Percentiles rank a stretch among this genome's conserved stretches.
Conservation (phyloP, 2,797 vertebrate species). For the Salarias fasciatus region DNA sequence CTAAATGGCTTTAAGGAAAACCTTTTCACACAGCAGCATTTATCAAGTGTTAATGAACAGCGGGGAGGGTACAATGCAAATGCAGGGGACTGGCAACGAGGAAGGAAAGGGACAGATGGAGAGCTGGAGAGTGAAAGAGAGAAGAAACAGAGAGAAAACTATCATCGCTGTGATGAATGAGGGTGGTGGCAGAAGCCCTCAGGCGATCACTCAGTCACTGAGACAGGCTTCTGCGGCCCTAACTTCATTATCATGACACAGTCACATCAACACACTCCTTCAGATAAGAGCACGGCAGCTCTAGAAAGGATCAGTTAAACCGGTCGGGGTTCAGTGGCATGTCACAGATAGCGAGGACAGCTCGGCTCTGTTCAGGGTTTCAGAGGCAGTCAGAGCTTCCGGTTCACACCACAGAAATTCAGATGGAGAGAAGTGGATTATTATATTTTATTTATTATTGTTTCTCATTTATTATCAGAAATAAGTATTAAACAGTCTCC, state of each 20-base stretch:
- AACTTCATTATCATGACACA: slow-evolving; percentile 76
- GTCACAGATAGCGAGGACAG: slow-evolving; percentile 47
- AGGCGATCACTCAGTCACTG: slow-evolving; percentile 70
- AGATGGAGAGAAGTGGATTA: no score
- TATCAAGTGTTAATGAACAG: slow-evolving; percentile 78
- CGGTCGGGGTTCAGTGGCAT: slow-evolving; percentile 54
- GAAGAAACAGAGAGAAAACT: slow-evolving; percentile 38
- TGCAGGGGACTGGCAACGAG: slow-evolving; percentile 34
- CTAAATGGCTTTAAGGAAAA: slow-evolving; percentile 76
- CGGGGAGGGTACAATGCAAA: slow-evolving; percentile 72
- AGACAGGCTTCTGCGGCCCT: slow-evolving; percentile 67
- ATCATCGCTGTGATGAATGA: slow-evolving; percentile 73
- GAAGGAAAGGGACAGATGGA: slow-evolving; percentile 49
- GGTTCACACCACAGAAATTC: no score
- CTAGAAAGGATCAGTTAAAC: slow-evolving; percentile 52
- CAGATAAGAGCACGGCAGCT: slow-evolving; percentile 58
- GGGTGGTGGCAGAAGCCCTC: slow-evolving; percentile 64
- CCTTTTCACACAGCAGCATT: slow-evolving; percentile 69
- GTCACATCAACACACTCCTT: slow-evolving; percentile 67
- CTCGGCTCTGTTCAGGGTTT: slow-evolving; percentile 25
- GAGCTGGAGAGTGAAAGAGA: slow-evolving; percentile 24
- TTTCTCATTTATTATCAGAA: no score
- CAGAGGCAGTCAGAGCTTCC: slow-evolving; percentile 20
- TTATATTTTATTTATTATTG: no score
- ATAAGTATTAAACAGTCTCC: no score